Base-by-base conservation (phyloP, 1,140 invertebrate species). In the Microplitis mediator region DNA sequence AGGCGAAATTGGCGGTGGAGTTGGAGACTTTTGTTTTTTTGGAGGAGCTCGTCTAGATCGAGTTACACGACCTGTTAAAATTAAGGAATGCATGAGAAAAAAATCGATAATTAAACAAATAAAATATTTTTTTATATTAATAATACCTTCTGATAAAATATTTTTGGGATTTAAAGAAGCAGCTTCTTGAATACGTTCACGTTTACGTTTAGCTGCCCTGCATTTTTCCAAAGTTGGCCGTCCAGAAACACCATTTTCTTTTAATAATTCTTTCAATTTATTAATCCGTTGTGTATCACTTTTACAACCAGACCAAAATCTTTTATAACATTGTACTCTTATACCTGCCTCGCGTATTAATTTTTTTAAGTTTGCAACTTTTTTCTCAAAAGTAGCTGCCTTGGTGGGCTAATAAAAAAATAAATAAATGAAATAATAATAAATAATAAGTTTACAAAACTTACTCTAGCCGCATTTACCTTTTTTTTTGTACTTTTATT, bases 71-170 rank as follows among this genome's bases (percentile, higher is more conserved):
- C 77, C 84, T 86, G 36, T 52, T 39, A 69, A 68, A 50, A 73
- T 23, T 23, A 23, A 23, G 23, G 23, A 23, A 23, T 23, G 23
- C 23, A 23, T 23, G 23, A 23, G n/a, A 23, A 72, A 32, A 75
- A 75, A 65, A 76, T 72, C 65, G 31, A 68, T 60, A 56, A 32
- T 63, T 78, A 0, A 58, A 23, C 62, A 72, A 31, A 66, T 65
- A 5, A 8, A 35, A 0, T 62, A 23, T 56, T 35, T 51, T 71
- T 45, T 52, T 3, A 56, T 8, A 75, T 52, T 71, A 62, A 72
- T 77, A 87, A 72, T 77, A 87, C 86, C 81, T 81, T 82, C 83
- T 31, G 77, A 80, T 73, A 83, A 79, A 69, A 83, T 80, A 62
- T 79, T 81, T 36, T 69, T 72, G 39, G 73, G 72, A 73, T 83